Evolutionary conservation across 2,888 invertebrate species (phyloP), one percentile per base, ranked within the genome.

Genomic region (Netelia melanura): DNA sequence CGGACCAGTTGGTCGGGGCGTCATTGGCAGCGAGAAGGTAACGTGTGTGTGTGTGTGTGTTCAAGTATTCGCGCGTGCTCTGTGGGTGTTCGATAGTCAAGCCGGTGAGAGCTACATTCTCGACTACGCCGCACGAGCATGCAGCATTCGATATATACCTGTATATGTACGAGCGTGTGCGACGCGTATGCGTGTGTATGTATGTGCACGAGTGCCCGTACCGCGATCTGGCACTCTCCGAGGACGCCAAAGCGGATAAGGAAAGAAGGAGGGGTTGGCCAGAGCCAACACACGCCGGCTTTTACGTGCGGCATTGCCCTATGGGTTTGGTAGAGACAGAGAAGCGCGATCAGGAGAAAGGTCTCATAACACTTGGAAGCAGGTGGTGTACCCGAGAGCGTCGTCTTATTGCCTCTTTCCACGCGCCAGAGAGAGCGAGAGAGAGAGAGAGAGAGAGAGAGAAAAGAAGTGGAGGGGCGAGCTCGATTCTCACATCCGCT

Each of bases 291-390:
- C 65, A 61, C 71, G 56, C 72, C 54, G 43, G 38, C 25, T 65
- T 56, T 61, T 77, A 72, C 77, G 68, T 77, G 77, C 43, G 82
- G 65, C 79, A 78, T 21, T 56, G 83, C 52, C 52, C 54, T 2
- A 56, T 48, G 23, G 58, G 74, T 70, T 70, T 21, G 21, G 43
- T 61, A 79, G 48, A 81, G 75, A 52, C 74, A 72, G 67, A 65
- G 52, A 58, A 64, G 23, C 5, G 11, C 30, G 17, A 25, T 78
- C 64, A 44, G 62, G 89, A 64, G 82, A 68, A 81, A 89, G 89
- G 89, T 91, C 91, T 90, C 91, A 91, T 92, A 91, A 92, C 91
- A 91, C 90, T 92, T 91, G 90, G 90, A 88, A 90, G 87, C 92
- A 92, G 92, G 90, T 92, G 92, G 89, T 87, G 89, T 88, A 82